Evolutionary conservation across 2,797 vertebrate species (phyloP).

Genomic region (Neoniphon sammara): DNA sequence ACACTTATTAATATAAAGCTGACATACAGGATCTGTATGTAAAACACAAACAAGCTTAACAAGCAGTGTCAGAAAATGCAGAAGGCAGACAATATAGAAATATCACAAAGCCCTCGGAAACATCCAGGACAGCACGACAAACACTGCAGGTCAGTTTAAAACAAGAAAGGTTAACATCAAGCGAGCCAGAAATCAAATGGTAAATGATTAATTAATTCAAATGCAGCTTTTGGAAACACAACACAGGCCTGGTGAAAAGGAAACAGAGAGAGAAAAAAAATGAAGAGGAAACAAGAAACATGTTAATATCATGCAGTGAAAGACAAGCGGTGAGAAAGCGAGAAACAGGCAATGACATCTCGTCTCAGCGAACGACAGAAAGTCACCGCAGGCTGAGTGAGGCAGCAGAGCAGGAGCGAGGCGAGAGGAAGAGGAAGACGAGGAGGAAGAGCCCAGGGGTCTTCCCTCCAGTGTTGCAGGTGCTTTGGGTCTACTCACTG

Average conservation of each 20-base stretch:
- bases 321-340: conserved; percentile 12
- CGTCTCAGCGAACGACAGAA: background rate
- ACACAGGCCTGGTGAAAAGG: background rate
- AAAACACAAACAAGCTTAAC: background rate
- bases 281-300: background rate
- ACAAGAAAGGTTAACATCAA: conserved; percentile 1
- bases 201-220: background rate
- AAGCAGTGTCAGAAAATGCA: background rate
- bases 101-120: background rate
- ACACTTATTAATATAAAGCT: background rate
- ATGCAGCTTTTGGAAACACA: background rate
- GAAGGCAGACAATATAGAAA: too few relatives aligned
- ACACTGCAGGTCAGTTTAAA: background rate
- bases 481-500: conserved; percentile 92
- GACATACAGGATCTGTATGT: background rate
- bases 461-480: conserved; percentile 33
- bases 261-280: background rate
- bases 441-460: background rate
- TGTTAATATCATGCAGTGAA: conserved; percentile 38
- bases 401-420: conserved; percentile 18
- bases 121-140: background rate
- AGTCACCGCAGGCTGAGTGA: conserved; percentile 18
- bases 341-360: background rate
- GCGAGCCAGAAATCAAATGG: background rate
- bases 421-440: background rate